A percentile compares a stretch with the other conserved stretches of the same genome.
phyloP scores from a whole-genome alignment of 2,113 vertebrate species.

The Chauna torquata region DNA sequence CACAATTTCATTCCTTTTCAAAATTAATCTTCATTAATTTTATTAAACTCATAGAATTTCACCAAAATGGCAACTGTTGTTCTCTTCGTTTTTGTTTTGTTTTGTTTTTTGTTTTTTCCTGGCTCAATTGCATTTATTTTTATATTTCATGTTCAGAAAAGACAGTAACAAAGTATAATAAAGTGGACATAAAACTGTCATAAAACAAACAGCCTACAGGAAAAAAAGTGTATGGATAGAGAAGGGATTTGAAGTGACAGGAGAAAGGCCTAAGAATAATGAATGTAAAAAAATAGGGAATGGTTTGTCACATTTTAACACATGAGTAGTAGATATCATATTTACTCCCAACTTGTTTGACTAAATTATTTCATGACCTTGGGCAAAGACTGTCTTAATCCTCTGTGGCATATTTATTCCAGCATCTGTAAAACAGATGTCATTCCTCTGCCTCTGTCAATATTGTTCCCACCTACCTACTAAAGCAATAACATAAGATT shows the following conservation, averaged over 20 bases:
- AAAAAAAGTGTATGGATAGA: background rate
- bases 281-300: conserved; percentile 14
- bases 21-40: background rate
- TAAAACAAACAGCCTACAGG: background rate
- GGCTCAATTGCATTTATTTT: background rate
- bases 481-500: background rate
- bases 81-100: background rate
- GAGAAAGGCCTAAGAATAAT: conserved; percentile 27
- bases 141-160: background rate
- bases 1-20: background rate
- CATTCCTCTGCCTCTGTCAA: background rate
- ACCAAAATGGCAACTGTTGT: background rate
- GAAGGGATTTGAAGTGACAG: conserved; percentile 26
- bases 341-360: conserved; percentile 43
- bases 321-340: conserved; percentile 4
- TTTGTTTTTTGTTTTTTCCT: background rate
- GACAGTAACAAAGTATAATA: background rate
- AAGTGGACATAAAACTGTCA: background rate
- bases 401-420: conserved; percentile 31
- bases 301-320: conserved; percentile 45
- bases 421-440: conserved; percentile 24
- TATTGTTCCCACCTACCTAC: background rate
- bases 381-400: conserved; percentile 42
- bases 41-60: background rate
- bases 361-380: conserved; percentile 39